Percentiles rank a stretch among this genome's conserved stretches.
These are phyloP conservation scores for Dendropsophus ebraccatus DNA, from an alignment of 2,113 vertebrate genomes.

Conservation along the genomic window DNA sequence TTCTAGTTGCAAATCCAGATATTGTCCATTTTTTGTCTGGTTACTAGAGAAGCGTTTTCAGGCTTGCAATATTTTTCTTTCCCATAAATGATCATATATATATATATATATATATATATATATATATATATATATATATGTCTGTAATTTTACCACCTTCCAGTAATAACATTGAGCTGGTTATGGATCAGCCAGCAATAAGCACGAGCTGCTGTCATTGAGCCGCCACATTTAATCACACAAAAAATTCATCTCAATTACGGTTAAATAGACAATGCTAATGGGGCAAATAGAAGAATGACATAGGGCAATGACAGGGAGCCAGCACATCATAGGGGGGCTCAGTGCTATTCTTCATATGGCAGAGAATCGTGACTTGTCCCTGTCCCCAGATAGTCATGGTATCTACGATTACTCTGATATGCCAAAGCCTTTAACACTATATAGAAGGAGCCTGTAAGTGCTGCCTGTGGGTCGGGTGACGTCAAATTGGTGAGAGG, in stretches of 20 bases:
- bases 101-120: no score
- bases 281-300: constrained; percentile 20
- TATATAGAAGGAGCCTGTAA: no score
- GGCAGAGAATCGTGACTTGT: background rate
- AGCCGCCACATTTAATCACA: constrained; percentile 12
- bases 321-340: background rate
- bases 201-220: background rate
- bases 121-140: no score
- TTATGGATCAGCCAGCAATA: background rate
- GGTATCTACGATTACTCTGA: no score
- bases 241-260: constrained; percentile 35
- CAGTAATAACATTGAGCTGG: background rate
- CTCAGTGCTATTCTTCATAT: background rate
- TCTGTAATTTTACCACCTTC: background rate
- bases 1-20: no score
- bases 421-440: no score
- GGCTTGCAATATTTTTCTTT: background rate
- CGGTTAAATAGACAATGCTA: background rate
- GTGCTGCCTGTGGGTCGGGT: no score
- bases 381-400: no score
- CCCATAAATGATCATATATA: no score
- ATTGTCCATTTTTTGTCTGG: background rate
- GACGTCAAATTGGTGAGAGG: no score
- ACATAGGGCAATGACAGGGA: background rate
- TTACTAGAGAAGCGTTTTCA: background rate